Evolutionary conservation across 2,888 invertebrate genomes (phyloP), one percentile per base, ranked within the genome.

Genomic region (Drosophila pseudotalamancana): DNA sequence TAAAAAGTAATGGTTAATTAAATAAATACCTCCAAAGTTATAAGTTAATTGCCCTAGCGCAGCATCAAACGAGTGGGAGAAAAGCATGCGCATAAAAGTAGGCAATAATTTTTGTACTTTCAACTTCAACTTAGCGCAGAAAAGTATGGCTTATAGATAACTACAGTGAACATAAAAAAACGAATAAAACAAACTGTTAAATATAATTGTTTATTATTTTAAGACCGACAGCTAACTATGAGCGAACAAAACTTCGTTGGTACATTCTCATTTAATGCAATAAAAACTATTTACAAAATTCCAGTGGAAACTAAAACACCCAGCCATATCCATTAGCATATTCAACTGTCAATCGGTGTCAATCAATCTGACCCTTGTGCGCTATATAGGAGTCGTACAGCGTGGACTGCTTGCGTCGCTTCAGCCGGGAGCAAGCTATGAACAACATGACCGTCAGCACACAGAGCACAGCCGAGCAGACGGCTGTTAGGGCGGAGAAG

Each of bases 361-460:
- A 74, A 88, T 89, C 89, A 31, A 94, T 94, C 77, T 94, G 92
- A 64, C 94, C 94, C 83, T 94, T 94, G 69, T 94, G 94, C 19
- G 94, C 94, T 19, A 94, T 93, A 73, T 94, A 94, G 0, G 93
- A 92, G 69, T 92, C 91, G 42, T 92, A 92, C 0, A 93, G 91
- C 4, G 92, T 90, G 1, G 87, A 84, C 55, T 91, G 91, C 19
- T 91, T 90, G 16, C 93, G 92, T 71, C 94, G 93, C 68, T 95
- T 93, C 91, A 96, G 94, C 67, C 95, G 94, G 11, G 95, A 93
- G 86, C 96, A 97, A 59, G 96, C 95, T 0, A 95, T 94, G 72
- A 96, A 92, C 19, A 97, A 92, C 0, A 95, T 94, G 6, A 95
- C 95, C 0, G 94, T 93, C 60, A 97, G 92, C 43, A 96, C 93